Base-by-base conservation (phyloP, 2,888 invertebrate species). In the Crematogaster levior region DNA sequence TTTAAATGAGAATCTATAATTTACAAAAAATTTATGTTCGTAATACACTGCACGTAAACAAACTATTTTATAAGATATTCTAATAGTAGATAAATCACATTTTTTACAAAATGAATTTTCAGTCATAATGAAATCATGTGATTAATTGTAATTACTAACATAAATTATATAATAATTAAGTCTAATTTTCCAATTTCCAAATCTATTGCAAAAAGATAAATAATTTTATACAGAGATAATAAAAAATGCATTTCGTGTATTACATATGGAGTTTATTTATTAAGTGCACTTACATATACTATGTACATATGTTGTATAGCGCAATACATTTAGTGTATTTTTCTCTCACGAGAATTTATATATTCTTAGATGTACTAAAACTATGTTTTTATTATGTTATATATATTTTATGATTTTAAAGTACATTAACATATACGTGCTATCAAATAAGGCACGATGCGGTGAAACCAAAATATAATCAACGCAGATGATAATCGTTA, bases 391-490 rank as follows among this genome's bases (percentile, higher is more conserved):
- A 51, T 43, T 30, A 21, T 15, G 3, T 58, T 63, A n/a, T n/a
- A n/a, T n/a, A n/a, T n/a, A 51, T 65, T 37, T 53, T 53, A 75
- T 12, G 37, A 40, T 21, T 4, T 37, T 51, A 24, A 15, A 48
- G 1, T 63, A 48, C 7, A n/a, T 75, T 53, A 73, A 34, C 18
- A 12, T 51, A 75, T 34, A 46, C 34, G 48, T 68, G 81, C 24
- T n/a, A 63, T 70, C 18, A 61, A 70, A 37, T 72, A 91, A 91
- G 91, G 91, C 91, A 91, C 90, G 85, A 70, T n/a, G 58, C 81
- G 90, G 91, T 90, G 91, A 90, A 91, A 91, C 91, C 91, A 89
- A 90, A 90, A 21, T 51, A 24, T 43, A 48, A 48, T 51, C 3
- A 61, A 63, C 21, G 46, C 63, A 40, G 21, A 18, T 12, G 15